Evolutionary conservation across 1,140 invertebrate species (phyloP), one percentile per base, ranked within the genome.

Genomic region (Nautilus pompilius): DNA sequence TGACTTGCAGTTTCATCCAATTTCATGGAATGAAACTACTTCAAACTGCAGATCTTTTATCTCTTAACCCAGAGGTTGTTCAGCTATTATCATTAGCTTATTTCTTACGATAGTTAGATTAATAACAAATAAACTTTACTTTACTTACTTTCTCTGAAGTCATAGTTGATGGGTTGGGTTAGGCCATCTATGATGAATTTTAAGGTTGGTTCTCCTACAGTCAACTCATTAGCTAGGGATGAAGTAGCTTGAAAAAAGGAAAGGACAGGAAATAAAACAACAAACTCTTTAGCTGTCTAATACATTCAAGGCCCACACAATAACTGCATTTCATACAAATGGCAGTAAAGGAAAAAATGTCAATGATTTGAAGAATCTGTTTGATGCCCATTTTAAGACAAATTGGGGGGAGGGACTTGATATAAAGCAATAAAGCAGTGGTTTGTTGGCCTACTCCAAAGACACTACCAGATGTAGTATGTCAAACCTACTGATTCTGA

Each of bases 141-240:
- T 53, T 2, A 10, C 63, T 58, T 70, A 82, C 80, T 77, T 56
- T 83, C 79, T 66, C 90, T 84, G 60, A 91, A 85, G 79, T 92
- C 91, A 72, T 89, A 87, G 48, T 87, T 84, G 8, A 88, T 81
- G 20, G 87, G 84, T 62, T 87, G 87, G 30, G 82, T 80, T 51
- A 92, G 77, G 2, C 87, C 89, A 69, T 89, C 86, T 2, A 88
- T 66, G 33, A 92, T 89, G 15, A 90, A 78, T 46, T 87, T 83
- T 45, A 91, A 71, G 30, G 87, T 87, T 30, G 85, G 81, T 60
- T 83, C 78, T 28, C 85, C 83, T 13, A 85, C 78, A 15, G 80
- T 73, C 24, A 87, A 85, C 56, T 84, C 73, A 22, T 73, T 65
- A 0, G 84, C 83, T 17, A 90, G 49, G 8, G 65, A 46, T 51